Evolutionary conservation across 2,888 invertebrate species (phyloP).

Genomic region (Drosophila incognita): DNA sequence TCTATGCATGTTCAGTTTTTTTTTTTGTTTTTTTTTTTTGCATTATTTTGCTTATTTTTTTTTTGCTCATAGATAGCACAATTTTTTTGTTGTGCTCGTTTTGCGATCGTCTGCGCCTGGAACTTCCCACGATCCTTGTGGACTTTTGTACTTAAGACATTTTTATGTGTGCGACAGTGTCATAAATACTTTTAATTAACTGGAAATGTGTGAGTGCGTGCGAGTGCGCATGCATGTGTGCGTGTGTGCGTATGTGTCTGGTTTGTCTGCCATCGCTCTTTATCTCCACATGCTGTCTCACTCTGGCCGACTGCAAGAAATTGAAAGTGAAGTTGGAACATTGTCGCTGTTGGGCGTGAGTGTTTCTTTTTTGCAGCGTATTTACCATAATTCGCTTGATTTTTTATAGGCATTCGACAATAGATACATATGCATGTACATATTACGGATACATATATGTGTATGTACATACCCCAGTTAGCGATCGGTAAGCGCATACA

Average conservation of each 20-base stretch:
- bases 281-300: slow-evolving; percentile 30
- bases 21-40: slow-evolving; percentile 42
- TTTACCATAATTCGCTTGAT: slow-evolving; percentile 74
- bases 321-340: slow-evolving; percentile 52
- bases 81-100: slow-evolving; percentile 49
- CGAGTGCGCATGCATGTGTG: slow-evolving; percentile 19
- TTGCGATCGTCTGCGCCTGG: slow-evolving; percentile 64
- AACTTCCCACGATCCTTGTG: slow-evolving; percentile 83
- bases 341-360: slow-evolving; percentile 58
- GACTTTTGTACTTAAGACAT: slow-evolving; percentile 72
- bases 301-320: slow-evolving; percentile 42
- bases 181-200: slow-evolving; percentile 70
- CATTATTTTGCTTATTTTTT: slow-evolving; percentile 19
- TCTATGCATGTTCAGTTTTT: slow-evolving; percentile 36
- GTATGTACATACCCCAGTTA: slow-evolving; percentile 47
- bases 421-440: slow-evolving; percentile 25
- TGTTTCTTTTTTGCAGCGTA: slow-evolving; percentile 41
- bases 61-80: slow-evolving; percentile 48
- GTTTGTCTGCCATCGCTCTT: slow-evolving; percentile 19
- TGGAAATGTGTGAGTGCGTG: slow-evolving; percentile 56
- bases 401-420: slow-evolving; percentile 44
- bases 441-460: neutral
- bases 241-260: slow-evolving; percentile 19
- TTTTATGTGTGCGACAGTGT: slow-evolving; percentile 51
- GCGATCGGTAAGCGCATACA: slow-evolving; percentile 39